Base-by-base conservation (phyloP, 30 jellyfish, hydroid and myxozoan species). In the Calvadosia cruxmelitensis region DNA sequence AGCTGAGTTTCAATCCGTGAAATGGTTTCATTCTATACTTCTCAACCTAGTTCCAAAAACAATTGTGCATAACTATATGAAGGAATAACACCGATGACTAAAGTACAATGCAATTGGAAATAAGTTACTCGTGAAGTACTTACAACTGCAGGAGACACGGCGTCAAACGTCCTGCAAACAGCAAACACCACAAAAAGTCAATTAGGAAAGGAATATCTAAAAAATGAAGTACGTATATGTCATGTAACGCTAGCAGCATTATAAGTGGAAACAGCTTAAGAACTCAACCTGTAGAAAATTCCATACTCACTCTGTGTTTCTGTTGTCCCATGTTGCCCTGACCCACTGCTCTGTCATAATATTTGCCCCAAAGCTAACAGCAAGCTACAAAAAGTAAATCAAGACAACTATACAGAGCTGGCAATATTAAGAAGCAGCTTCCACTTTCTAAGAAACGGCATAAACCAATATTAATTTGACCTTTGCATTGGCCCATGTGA, bases 341-440 rank as follows among this genome's bases (percentile, higher is more conserved):
- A 91, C 67, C 99, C 99, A 91, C 27, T 70, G 78, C 68, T 81
- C 95, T 30, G 93, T 83, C 99, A 91, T 91, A 13, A 91, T 91
- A 62, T 83, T 84, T 50, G 92, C 82, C 5, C 99, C 99, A 67
- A 91, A 75, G 52, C 93, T 91, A n/a, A 91, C 87, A 35, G 99
- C 99, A 52, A 93, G 70, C 99, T 91, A 73, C 20, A 63, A 75
- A n/a, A n/a, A n/a, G n/a, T n/a, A n/a, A n/a, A n/a, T n/a, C n/a
- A n/a, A n/a, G n/a, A n/a, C n/a, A n/a, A n/a, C n/a, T n/a, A n/a
- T n/a, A n/a, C n/a, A n/a, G n/a, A n/a, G n/a, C n/a, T n/a, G n/a
- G n/a, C n/a, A n/a, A n/a, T n/a, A n/a, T n/a, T n/a, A n/a, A n/a
- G n/a, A n/a, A n/a, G n/a, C n/a, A n/a, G n/a, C n/a, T n/a, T n/a